Conservation (phyloP, 2,797 vertebrate species). For the Dallia pectoralis region DNA sequence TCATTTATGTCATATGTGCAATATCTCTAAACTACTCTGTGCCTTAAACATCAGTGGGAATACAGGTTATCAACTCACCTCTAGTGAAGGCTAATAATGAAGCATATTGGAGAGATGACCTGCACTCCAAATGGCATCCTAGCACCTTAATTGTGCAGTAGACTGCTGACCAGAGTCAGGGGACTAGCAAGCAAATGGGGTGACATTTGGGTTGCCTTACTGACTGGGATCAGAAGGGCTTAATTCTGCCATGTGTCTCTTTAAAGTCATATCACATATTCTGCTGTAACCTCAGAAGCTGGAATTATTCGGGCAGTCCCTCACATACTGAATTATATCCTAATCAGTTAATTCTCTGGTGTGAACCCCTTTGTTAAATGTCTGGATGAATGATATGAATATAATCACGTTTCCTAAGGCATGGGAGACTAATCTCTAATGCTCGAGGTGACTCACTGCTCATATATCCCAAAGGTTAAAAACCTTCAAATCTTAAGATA, state of each 20-base stretch:
- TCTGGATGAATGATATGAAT: not conserved
- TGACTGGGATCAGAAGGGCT: not conserved
- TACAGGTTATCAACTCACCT: not conserved
- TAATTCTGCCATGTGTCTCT: not conserved
- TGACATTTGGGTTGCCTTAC: not conserved
- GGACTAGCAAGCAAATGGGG: not conserved
- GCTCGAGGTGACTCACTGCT: not conserved
- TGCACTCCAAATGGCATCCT: not conserved
- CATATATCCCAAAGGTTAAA: not conserved
- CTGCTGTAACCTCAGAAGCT: not conserved
- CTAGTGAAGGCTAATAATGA: not conserved
- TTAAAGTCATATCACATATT: not conserved
- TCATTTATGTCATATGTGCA: not conserved
- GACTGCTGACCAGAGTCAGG: not conserved
- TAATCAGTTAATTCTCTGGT: not conserved
- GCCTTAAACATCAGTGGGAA: not conserved
- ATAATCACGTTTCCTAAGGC: not conserved
- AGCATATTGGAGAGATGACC: not conserved
- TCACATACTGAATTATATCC: not conserved
- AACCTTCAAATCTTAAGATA: not conserved
- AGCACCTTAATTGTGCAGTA: not conserved
- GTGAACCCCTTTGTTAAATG: not conserved
- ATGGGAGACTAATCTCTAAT: not conserved
- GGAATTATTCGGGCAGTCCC: not conserved
- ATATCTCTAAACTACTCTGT: not conserved